Evolutionary conservation across 2,113 vertebrate genomes (phyloP), one percentile per base, ranked within the genome.

Genomic region (Rhinopomastus cyanomelas): DNA sequence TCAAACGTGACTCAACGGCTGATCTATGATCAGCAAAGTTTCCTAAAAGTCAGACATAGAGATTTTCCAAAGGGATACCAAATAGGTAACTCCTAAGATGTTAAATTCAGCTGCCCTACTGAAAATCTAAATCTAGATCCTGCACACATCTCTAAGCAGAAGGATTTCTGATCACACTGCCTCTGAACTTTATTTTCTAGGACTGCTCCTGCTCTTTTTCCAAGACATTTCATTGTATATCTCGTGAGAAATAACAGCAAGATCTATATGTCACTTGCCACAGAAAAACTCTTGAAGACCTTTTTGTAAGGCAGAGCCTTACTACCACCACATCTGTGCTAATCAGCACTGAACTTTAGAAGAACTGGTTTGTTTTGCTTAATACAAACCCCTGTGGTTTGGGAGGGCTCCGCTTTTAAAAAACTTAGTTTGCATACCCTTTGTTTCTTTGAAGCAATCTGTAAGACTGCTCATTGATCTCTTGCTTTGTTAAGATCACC

Each of bases 401-500:
- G 76, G 46, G 64, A 59, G 21, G 46, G 65, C 52, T 68, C 78
- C 59, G 84, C 71, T 81, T 82, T 61, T 48, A 16, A 71, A 53
- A 29, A 37, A 29, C n/a, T 81, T 20, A 1, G 8, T 64, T 83
- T 76, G 55, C 72, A 67, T 81, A 49, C 39, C 60, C 88, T 42
- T 85, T 65, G 65, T 32, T 77, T 82, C 85, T 93, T 79, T 69
- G 65, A 85, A 76, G 73, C 18, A 30, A 64, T 61, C 84, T 86
- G 53, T 9, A 21, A 36, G 44, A 25, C 20, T 64, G 52, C 64
- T 73, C 93, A 65, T 56, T 92, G 81, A 94, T 95, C 73, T 88
- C 87, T 37, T 62, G 48, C 57, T 82, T 72, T 56, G 44, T 76
- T 86, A 44, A 1, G 13, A 96, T 88, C 84, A 34, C 83, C 34